Conservation (phyloP, 2,888 invertebrate species). For the Philaethria dido region DNA sequence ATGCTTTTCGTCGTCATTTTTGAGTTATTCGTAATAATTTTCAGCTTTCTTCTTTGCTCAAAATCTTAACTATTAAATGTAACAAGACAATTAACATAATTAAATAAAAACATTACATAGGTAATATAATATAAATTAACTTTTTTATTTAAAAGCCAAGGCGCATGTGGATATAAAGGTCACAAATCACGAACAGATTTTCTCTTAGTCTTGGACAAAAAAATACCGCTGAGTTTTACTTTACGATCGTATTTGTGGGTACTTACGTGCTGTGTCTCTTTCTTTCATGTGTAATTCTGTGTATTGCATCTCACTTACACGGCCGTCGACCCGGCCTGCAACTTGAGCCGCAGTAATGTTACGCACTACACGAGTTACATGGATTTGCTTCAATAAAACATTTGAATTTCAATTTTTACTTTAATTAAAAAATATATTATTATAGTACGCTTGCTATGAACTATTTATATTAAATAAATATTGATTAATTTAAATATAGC, state of each 20-base stretch:
- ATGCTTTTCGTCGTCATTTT: too few relatives aligned
- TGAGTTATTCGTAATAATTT: too few relatives aligned
- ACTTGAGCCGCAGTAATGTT: slow-evolving; percentile 40
- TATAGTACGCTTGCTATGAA: too few relatives aligned
- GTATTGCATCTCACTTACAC: slow-evolving; percentile 52
- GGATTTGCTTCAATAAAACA: slow-evolving; percentile 17
- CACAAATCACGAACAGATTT: slow-evolving; percentile 52
- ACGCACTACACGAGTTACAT: slow-evolving; percentile 30
- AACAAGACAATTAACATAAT: background rate
- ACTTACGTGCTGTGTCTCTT: slow-evolving; percentile 51
- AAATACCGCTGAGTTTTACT: slow-evolving; percentile 62
- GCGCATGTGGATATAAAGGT: slow-evolving; percentile 12
- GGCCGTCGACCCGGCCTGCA: slow-evolving; percentile 68
- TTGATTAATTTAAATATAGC: too few relatives aligned
- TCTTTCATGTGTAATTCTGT: slow-evolving; percentile 44
- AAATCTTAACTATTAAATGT: too few relatives aligned
- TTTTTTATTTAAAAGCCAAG: slow-evolving; percentile 26
- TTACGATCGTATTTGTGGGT: slow-evolving; percentile 68
- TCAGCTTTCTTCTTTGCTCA: too few relatives aligned
- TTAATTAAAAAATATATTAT: background rate
- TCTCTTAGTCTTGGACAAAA: slow-evolving; percentile 60
- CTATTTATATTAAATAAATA: too few relatives aligned
- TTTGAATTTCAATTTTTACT: background rate
- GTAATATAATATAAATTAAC: background rate
- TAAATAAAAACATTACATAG: background rate